phyloP scores from a whole-genome alignment of 2,888 invertebrate genomes.

The Folsomia candida region DNA sequence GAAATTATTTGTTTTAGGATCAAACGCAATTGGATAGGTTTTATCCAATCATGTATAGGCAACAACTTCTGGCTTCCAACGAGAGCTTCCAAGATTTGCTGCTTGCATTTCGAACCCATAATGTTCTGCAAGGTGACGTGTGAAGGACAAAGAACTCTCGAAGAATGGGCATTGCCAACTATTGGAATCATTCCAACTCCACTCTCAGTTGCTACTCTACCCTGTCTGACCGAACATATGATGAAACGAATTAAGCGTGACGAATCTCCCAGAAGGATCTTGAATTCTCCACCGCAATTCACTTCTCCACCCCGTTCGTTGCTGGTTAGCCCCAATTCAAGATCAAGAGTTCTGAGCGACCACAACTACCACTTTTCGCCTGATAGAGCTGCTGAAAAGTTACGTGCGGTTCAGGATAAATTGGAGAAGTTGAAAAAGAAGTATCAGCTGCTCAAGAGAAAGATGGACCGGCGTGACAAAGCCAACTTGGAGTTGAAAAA shows the following conservation, averaged over 20 bases:
- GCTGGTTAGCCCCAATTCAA: neutral
- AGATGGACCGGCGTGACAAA: neutral
- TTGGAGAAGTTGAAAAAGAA: neutral
- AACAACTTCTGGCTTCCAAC: neutral
- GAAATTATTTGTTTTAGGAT: too few relatives aligned
- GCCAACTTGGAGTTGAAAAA: neutral
- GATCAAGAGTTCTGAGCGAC: neutral
- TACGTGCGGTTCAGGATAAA: neutral
- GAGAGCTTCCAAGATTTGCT: neutral
- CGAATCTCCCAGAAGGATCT: too few relatives aligned
- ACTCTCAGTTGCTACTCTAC: too few relatives aligned
- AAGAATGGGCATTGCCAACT: neutral
- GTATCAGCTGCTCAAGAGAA: neutral
- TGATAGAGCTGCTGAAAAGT: neutral
- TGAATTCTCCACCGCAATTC: neutral
- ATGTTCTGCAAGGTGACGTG: too few relatives aligned
- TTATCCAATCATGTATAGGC: too few relatives aligned
- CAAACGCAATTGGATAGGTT: too few relatives aligned
- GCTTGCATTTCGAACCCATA: neutral
- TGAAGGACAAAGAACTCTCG: neutral
- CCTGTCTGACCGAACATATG: too few relatives aligned
- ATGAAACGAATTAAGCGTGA: too few relatives aligned
- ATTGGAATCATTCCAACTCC: neutral
- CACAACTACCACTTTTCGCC: conserved; percentile 16
- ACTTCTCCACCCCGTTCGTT: neutral